Percentiles rank a stretch among this genome's conserved stretches.
These are phyloP conservation scores for Drosophila varians DNA, from an alignment of 1,140 invertebrate species.

Conservation along the genomic window DNA sequence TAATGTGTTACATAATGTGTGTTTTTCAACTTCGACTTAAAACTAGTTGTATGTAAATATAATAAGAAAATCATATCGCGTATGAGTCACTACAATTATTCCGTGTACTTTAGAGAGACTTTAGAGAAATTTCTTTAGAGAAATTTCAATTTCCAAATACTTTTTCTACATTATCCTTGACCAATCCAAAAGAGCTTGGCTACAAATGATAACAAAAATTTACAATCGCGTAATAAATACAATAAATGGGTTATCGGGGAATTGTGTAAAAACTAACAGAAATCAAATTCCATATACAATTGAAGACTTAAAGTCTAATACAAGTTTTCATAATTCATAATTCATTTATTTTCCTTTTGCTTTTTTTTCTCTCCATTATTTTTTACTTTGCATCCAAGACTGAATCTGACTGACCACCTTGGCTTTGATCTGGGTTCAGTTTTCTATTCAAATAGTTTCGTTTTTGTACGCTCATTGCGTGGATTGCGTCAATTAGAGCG, in stretches of 20 bases:
- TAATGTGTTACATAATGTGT: conserved; percentile 55
- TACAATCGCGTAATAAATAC: conserved; percentile 57
- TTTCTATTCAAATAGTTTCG: conserved; percentile 46
- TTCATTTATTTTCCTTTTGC: background rate
- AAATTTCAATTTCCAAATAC: conserved; percentile 79
- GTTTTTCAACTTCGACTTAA: conserved; percentile 36
- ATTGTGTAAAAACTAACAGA: conserved; percentile 33
- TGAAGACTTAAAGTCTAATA: conserved; percentile 76
- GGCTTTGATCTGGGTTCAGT: conserved; percentile 28
- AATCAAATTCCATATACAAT: conserved; percentile 63
- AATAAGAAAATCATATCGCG: conserved; percentile 57
- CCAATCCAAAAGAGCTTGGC: conserved; percentile 61
- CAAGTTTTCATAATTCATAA: conserved; percentile 23
- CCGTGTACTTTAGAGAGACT: conserved; percentile 33
- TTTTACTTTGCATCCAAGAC: background rate
- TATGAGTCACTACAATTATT: conserved; percentile 32
- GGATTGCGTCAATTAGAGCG: conserved; percentile 81
- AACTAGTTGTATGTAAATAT: conserved; percentile 28
- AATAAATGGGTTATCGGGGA: conserved; percentile 1
- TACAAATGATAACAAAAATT: conserved; percentile 59
- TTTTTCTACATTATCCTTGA: conserved; percentile 63
- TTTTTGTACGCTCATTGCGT: conserved; percentile 77
- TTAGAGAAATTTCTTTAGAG: conserved; percentile 69
- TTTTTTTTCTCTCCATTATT: background rate
- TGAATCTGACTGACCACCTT: conserved; percentile 10